Evolutionary conservation across 2,888 invertebrate genomes (phyloP).

Genomic region (Parnassius orleans): DNA sequence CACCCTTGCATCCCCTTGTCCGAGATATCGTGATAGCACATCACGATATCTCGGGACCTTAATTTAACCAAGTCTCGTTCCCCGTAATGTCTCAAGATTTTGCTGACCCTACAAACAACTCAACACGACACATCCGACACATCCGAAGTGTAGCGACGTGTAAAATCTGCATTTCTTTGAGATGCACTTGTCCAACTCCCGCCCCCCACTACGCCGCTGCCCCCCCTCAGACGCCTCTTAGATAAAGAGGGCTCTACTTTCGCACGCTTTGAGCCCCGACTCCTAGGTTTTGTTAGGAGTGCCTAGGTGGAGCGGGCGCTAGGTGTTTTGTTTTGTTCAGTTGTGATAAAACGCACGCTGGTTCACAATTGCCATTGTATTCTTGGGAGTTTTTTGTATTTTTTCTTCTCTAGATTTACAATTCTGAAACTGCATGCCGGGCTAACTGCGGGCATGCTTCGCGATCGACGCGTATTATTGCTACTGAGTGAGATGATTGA

Average conservation of each 20-base stretch:
- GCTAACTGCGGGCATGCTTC: constrained; percentile 9
- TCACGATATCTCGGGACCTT: no score
- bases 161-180: constrained; percentile 82
- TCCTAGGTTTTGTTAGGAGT: constrained; percentile 67
- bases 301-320: constrained; percentile 36
- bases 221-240: constrained; percentile 59
- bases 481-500: constrained; percentile 2
- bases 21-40: no score
- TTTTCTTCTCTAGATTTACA: constrained; percentile 6
- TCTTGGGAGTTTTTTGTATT: constrained; percentile 28
- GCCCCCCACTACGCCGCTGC: constrained; percentile 33
- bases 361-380: constrained; percentile 41
- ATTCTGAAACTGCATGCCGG: constrained; percentile 7
- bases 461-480: background rate
- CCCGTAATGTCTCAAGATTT: constrained; percentile 19
- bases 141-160: constrained; percentile 78
- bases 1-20: no score
- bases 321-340: constrained; percentile 44
- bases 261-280: constrained; percentile 72
- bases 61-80: background rate
- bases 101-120: constrained; percentile 46
- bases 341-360: constrained; percentile 43
- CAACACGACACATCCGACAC: constrained; percentile 66
- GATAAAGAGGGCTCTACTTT: constrained; percentile 78
- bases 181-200: constrained; percentile 73